These are phyloP conservation scores for Leucophenga varia DNA, from an alignment of 1,140 invertebrate species.

Conservation along the genomic window DNA sequence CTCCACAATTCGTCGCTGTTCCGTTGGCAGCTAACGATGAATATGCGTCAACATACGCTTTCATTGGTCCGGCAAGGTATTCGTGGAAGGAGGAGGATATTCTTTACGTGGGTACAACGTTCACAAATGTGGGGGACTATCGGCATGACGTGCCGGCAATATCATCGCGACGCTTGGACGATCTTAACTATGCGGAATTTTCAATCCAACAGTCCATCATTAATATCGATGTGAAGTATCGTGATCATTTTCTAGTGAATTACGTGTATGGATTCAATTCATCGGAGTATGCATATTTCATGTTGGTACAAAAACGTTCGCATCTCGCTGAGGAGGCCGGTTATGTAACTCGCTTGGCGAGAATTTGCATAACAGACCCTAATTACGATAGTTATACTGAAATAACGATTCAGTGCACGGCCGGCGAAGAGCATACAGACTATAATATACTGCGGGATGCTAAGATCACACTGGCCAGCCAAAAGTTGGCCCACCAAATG, in stretches of 20 bases:
- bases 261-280: slow-evolving; percentile 96
- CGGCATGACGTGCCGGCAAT: slow-evolving; percentile 93
- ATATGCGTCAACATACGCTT: slow-evolving; percentile 87
- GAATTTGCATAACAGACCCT: slow-evolving; percentile 90
- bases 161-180: slow-evolving; percentile 78
- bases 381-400: slow-evolving; percentile 96
- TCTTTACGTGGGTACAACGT: slow-evolving; percentile 92
- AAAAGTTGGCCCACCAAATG: slow-evolving; percentile 76
- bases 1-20: slow-evolving; percentile 71
- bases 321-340: slow-evolving; percentile 85
- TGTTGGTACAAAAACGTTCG: slow-evolving; percentile 90
- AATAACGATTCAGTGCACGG: slow-evolving; percentile 83
- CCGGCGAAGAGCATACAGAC: slow-evolving; percentile 56
- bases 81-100: slow-evolving; percentile 76
- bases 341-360: slow-evolving; percentile 84
- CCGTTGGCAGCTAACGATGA: slow-evolving; percentile 91
- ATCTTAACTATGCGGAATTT: slow-evolving; percentile 76
- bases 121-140: slow-evolving; percentile 88
- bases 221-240: slow-evolving; percentile 91
- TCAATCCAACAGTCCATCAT: slow-evolving; percentile 86
- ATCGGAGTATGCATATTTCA: slow-evolving; percentile 92
- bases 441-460: slow-evolving; percentile 93
- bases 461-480: slow-evolving; percentile 77
- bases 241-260: slow-evolving; percentile 91
- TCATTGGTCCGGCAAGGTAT: slow-evolving; percentile 89